These are phyloP conservation scores for Clistopyga incitator DNA, from an alignment of 2,888 invertebrate genomes.

Conservation along the genomic window DNA sequence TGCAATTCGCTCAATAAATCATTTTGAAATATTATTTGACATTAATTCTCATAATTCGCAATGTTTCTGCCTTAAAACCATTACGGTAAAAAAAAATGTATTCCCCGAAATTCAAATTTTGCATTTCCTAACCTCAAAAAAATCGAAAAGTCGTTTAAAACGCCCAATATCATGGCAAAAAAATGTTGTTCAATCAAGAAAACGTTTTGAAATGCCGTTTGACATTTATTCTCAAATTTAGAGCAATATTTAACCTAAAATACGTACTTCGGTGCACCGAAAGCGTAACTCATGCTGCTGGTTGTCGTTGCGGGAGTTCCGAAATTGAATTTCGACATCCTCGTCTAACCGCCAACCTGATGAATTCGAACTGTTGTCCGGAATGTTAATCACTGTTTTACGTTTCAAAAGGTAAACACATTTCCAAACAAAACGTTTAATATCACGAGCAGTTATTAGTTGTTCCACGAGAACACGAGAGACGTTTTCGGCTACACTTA, in stretches of 20 bases:
- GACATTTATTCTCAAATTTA: conserved; percentile 64
- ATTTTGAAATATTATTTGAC: neutral
- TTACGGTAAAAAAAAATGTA: conserved; percentile 5
- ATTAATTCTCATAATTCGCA: conserved; percentile 68
- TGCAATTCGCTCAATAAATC: neutral
- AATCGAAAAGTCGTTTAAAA: neutral
- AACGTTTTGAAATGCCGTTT: neutral
- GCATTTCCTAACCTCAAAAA: neutral
- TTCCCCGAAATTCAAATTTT: conserved; percentile 6
- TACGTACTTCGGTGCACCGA: conserved; percentile 77
- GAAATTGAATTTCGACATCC: conserved; percentile 78
- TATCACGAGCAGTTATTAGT: neutral
- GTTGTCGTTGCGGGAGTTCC: conserved; percentile 76
- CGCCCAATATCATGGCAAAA: neutral
- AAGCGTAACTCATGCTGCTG: conserved; percentile 74
- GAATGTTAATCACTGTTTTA: neutral
- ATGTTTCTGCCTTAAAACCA: conserved; percentile 69
- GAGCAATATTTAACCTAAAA: conserved; percentile 61
- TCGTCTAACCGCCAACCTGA: conserved; percentile 8
- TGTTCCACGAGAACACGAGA: conserved; percentile 4
- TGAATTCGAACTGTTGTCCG: neutral
- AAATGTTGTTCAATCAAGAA: neutral
- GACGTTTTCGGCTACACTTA: neutral
- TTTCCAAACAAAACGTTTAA: conserved; percentile 15
- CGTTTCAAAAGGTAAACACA: conserved; percentile 28